Evolutionary conservation across 2,888 invertebrate genomes (phyloP).

Genomic region (Nezara viridula): DNA sequence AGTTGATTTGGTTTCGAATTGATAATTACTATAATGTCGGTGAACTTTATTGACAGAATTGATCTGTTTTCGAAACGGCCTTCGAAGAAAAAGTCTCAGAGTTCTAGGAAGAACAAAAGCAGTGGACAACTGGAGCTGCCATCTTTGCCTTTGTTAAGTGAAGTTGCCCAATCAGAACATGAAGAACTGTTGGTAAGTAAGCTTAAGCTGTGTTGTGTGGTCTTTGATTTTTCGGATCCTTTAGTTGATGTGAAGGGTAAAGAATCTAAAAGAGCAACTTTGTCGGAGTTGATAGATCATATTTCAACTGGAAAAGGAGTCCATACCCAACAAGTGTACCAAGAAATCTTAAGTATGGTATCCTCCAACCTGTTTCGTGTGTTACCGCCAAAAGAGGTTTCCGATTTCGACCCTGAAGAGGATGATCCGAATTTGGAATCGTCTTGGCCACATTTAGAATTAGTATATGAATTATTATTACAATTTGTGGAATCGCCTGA

Average conservation of each 20-base stretch:
- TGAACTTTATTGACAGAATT: slow-evolving; percentile 25
- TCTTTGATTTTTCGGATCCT: slow-evolving; percentile 21
- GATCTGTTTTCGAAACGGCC: neutral
- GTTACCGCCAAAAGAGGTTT: slow-evolving; percentile 90
- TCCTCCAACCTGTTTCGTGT: slow-evolving; percentile 97
- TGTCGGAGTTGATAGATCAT: slow-evolving; percentile 95
- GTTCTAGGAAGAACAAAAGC: slow-evolving; percentile 32
- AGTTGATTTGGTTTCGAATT: slow-evolving; percentile 15
- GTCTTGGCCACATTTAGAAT: slow-evolving; percentile 96
- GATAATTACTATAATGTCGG: slow-evolving; percentile 15
- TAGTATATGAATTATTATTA: slow-evolving; percentile 98
- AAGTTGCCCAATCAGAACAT: slow-evolving; percentile 24
- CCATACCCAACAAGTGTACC: slow-evolving; percentile 96
- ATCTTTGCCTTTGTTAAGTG: slow-evolving; percentile 31
- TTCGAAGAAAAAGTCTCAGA: slow-evolving; percentile 21
- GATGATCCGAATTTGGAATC: slow-evolving; percentile 99
- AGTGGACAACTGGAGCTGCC: slow-evolving; percentile 1
- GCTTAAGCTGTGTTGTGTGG: slow-evolving; percentile 30
- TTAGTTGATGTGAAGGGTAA: neutral
- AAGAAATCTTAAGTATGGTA: slow-evolving; percentile 99
- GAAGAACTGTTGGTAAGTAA: slow-evolving; percentile 31
- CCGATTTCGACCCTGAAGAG: slow-evolving; percentile 99
- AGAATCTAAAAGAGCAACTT: slow-evolving; percentile 72
- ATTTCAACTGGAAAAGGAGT: slow-evolving; percentile 89
- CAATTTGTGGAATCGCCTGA: slow-evolving; percentile 98